Evolutionary conservation across 1,140 invertebrate species (phyloP).

Genomic region (Agrilus planipennis): DNA sequence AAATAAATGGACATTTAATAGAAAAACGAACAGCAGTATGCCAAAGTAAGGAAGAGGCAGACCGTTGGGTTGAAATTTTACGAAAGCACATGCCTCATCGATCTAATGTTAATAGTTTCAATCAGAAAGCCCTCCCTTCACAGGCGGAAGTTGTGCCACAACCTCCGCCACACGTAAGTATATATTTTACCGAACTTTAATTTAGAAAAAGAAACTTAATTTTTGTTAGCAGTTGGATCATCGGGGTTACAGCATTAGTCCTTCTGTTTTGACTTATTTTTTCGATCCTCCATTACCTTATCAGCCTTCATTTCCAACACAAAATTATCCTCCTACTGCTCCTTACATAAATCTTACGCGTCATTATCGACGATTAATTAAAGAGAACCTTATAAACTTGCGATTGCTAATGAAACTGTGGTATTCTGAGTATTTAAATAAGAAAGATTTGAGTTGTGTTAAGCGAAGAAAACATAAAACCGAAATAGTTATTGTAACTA

Average conservation of each 20-base stretch:
- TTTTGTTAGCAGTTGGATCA: constrained; percentile 33
- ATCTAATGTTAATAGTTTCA: constrained; percentile 29
- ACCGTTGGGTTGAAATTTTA: constrained; percentile 75
- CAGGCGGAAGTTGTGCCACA: constrained; percentile 35
- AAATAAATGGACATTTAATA: constrained; percentile 85
- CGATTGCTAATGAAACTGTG: constrained; percentile 60
- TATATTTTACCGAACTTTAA: constrained; percentile 1
- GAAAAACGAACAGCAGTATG: constrained; percentile 81
- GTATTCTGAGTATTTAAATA: constrained; percentile 46
- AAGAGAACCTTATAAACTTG: constrained; percentile 53
- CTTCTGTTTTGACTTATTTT: constrained; percentile 33
- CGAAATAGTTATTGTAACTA: constrained; percentile 40
- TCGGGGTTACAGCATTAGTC: constrained; percentile 39
- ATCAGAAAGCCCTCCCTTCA: constrained; percentile 29
- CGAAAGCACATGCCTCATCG: constrained; percentile 40
- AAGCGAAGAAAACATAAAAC: constrained; percentile 43
- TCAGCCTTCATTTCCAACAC: constrained; percentile 46
- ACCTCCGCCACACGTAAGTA: constrained; percentile 44
- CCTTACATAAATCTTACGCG: constrained; percentile 60
- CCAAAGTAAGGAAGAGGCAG: constrained; percentile 69
- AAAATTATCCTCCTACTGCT: constrained; percentile 49
- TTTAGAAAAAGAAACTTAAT: neutral
- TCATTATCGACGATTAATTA: constrained; percentile 59
- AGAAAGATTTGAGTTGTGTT: constrained; percentile 36
- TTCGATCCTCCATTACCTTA: constrained; percentile 38